These are phyloP conservation scores for Coelopa frigida DNA, from an alignment of 1,140 invertebrate genomes.

Conservation along the genomic window DNA sequence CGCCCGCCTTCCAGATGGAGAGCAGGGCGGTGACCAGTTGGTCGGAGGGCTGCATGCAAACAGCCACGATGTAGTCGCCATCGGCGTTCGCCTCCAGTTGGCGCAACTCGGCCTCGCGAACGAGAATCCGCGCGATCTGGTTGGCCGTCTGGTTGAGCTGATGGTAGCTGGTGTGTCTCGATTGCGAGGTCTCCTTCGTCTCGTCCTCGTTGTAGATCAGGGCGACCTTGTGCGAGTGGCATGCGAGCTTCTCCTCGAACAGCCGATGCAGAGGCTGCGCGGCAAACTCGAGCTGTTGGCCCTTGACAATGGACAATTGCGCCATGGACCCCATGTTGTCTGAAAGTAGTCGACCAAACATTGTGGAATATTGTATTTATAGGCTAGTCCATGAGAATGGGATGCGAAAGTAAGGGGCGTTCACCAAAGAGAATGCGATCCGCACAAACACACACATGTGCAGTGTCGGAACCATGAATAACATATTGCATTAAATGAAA, in stretches of 20 bases:
- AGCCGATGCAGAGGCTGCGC: conserved; percentile 49
- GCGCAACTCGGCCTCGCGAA: conserved; percentile 41
- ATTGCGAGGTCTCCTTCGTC: conserved; percentile 36
- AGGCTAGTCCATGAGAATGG: no score
- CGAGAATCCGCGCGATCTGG: conserved; percentile 51
- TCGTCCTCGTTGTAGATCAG: conserved; percentile 50
- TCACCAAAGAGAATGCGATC: no score
- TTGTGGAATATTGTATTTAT: no score
- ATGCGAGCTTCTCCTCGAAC: conserved; percentile 44
- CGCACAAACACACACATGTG: no score
- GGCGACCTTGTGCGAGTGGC: conserved; percentile 47
- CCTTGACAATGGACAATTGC: conserved; percentile 56
- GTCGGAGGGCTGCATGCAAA: conserved; percentile 69
- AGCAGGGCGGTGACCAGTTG: conserved; percentile 61
- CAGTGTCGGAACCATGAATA: no score
- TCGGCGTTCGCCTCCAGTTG: conserved; percentile 50
- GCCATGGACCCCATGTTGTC: conserved; percentile 57
- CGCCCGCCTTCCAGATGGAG: conserved; percentile 72
- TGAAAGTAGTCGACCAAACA: not conserved
- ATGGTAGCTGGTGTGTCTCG: conserved; percentile 48
- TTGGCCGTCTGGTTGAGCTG: conserved; percentile 55
- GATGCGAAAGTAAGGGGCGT: no score
- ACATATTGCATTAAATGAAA: no score
- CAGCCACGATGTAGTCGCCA: conserved; percentile 61
- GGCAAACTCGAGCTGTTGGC: conserved; percentile 43